Base-by-base conservation (phyloP, 2,888 invertebrate species). In the Proisotoma minuta region DNA sequence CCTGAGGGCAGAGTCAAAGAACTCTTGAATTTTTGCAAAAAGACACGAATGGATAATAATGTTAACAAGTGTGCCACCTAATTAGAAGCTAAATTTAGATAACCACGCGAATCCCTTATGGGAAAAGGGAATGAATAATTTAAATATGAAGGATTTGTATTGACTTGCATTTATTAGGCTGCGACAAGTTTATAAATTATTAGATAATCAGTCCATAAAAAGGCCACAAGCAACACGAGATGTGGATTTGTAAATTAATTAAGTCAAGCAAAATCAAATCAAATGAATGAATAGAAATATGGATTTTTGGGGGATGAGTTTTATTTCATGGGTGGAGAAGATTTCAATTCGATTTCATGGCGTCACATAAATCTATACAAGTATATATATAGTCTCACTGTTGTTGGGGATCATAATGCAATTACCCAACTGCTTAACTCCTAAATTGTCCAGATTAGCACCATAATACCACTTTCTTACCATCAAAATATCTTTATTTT, bases 201-300 rank as follows among this genome's bases (percentile, higher is more conserved):
- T 12, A 5, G 15, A n/a, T 43, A n/a, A 43, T 43, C 43, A 43
- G 43, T 43, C 43, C 43, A 43, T 43, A 43, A 43, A 43, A 43
- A 43, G 43, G 43, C 43, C 43, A 43, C 43, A 43, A 43, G 43
- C 43, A 43, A n/a, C n/a, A n/a, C 10, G 20, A 43, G 43, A 43
- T 43, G 43, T n/a, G 43, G 43, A 43, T 43, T 43, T 43, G 43
- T 43, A 43, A 43, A 43, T 43, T 43, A 43, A 43, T 43, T 43
- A 43, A 43, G 18, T 5, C 10, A 4, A 12, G 43, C 43, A 43
- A 43, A 43, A 43, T 43, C 43, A 43, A 43, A 43, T 43, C 18
- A 43, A 43, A 12, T 5, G 43, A 43, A 18, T 20, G 20, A 43
- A 43, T 43, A 18, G 43, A n/a, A 43, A 43, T 15, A 12, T 18